Conservation (phyloP, 2,113 vertebrate species). For the Syrmaticus mikado region DNA sequence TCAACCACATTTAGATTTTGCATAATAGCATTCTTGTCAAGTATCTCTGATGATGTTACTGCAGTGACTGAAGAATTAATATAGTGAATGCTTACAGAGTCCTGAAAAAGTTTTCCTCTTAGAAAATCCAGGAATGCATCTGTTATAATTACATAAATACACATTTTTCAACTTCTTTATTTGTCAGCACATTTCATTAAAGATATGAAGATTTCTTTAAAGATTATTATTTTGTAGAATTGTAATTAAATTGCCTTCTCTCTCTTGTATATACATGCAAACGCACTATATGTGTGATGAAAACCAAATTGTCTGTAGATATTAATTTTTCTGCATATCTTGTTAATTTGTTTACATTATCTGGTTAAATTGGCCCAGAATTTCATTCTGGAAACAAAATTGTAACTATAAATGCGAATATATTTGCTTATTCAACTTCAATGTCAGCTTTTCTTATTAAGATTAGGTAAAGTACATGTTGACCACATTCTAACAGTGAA, state of each 20-base stretch:
- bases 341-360: background rate
- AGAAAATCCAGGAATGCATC: background rate
- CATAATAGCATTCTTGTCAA: background rate
- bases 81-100: background rate
- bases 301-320: background rate
- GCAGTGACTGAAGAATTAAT: background rate
- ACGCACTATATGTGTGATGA: rapidly evolving
- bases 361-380: background rate
- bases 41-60: background rate
- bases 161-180: background rate
- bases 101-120: background rate
- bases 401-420: background rate
- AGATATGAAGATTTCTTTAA: background rate
- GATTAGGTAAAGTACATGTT: conserved; percentile 45
- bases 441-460: conserved; percentile 58
- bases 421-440: conserved; percentile 29
- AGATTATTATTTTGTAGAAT: background rate
- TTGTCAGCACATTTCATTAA: background rate
- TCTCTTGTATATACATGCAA: background rate
- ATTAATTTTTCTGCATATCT: background rate
- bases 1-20: background rate
- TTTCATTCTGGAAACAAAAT: conserved; percentile 28
- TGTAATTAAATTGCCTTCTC: background rate
- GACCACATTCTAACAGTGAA: conserved; percentile 5
- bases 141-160: background rate